Evolutionary conservation across 2,888 invertebrate genomes (phyloP).

Genomic region (Leucophora obtusa): DNA sequence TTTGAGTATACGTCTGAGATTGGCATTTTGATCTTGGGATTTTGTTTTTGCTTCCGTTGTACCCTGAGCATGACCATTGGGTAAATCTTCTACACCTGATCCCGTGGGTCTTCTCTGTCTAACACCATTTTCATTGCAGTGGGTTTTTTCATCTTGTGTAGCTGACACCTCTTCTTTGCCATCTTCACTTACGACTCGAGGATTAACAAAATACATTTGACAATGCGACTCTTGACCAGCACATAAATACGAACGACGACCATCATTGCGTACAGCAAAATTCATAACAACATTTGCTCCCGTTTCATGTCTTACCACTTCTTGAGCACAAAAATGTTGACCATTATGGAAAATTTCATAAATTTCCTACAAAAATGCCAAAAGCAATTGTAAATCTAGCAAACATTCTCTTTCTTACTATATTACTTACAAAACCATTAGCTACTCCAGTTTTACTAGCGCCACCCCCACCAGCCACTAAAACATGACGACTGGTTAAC

Average conservation of each 20-base stretch:
- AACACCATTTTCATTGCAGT: constrained; percentile 75
- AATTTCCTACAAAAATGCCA: constrained; percentile 86
- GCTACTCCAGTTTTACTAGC: constrained; percentile 97
- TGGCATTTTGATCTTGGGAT: constrained; percentile 69
- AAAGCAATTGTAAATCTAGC: background rate
- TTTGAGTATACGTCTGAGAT: constrained; percentile 81
- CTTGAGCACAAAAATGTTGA: constrained; percentile 89
- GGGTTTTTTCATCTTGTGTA: constrained; percentile 68
- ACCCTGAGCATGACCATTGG: constrained; percentile 71
- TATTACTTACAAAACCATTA: constrained; percentile 94
- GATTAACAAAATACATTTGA: constrained; percentile 88
- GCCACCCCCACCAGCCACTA: constrained; percentile 98
- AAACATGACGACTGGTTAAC: constrained; percentile 93
- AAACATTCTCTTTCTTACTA: background rate
- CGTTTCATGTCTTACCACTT: constrained; percentile 93
- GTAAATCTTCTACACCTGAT: constrained; percentile 74
- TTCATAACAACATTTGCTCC: constrained; percentile 95
- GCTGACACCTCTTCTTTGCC: constrained; percentile 73
- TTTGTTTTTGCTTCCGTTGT: constrained; percentile 35
- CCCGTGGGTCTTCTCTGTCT: constrained; percentile 68
- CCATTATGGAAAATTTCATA: constrained; percentile 94
- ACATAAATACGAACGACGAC: constrained; percentile 87
- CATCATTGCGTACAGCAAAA: constrained; percentile 86
- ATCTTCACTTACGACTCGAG: constrained; percentile 80
- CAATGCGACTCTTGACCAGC: constrained; percentile 96